Evolutionary conservation across 1,140 invertebrate species (phyloP).

Genomic region (Drosophila setifemur): DNA sequence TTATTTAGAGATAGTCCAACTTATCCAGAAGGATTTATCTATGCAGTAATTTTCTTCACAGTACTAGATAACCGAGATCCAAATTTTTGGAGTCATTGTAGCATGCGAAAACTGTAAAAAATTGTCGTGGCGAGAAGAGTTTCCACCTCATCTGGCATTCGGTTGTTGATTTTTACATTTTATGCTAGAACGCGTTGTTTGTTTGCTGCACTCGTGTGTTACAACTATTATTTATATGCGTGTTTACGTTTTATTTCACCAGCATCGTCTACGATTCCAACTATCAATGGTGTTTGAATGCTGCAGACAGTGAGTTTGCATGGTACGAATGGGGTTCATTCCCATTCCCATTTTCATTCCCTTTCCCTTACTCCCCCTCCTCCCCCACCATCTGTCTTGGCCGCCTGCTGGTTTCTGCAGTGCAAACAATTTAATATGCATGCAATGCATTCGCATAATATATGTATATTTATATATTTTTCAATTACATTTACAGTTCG

Average conservation of each 20-base stretch:
- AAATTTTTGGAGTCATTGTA: not conserved
- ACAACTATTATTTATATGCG: slow-evolving; percentile 38
- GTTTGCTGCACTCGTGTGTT: slow-evolving; percentile 21
- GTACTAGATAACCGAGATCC: not conserved
- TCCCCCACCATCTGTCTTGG: not conserved
- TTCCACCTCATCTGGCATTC: slow-evolving; percentile 22
- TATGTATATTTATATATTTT: too few species aligned
- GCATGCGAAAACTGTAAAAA: not conserved
- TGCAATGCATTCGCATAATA: not conserved
- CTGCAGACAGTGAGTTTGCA: not conserved
- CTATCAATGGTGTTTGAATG: slow-evolving; percentile 1
- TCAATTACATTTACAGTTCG: too few species aligned
- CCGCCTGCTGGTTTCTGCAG: not conserved
- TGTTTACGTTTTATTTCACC: slow-evolving; percentile 41
- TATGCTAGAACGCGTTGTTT: slow-evolving; percentile 9
- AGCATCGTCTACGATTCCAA: slow-evolving; percentile 19
- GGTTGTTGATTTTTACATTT: slow-evolving; percentile 33
- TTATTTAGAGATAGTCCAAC: not conserved
- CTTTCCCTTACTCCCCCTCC: not conserved
- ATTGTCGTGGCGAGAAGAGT: not conserved
- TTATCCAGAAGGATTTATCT: not conserved
- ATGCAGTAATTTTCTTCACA: too few species aligned
- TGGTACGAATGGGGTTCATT: not conserved
- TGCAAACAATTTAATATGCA: slow-evolving; percentile 7
- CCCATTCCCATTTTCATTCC: not conserved